Conservation (phyloP, 2,888 invertebrate genomes). For the Euclidia mi region DNA sequence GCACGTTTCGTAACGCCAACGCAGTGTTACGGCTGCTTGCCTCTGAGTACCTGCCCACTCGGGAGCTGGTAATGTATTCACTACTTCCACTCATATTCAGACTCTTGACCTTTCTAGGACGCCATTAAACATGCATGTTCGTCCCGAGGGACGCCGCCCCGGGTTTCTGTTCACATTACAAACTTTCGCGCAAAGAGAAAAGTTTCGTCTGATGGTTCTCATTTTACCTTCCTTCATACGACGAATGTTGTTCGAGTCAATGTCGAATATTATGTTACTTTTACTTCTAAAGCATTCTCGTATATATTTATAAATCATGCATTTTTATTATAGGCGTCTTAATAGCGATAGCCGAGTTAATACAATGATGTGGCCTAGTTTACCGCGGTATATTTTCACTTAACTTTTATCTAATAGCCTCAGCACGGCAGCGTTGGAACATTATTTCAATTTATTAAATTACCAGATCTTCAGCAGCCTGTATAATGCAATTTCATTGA, state of each 20-base stretch:
- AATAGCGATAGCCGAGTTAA: no score
- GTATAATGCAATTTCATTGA: no score
- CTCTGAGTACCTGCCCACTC: slow-evolving; percentile 68
- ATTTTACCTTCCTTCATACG: slow-evolving; percentile 77
- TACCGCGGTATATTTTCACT: no score
- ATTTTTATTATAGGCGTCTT: no score
- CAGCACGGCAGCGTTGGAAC: no score
- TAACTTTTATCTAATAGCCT: no score
- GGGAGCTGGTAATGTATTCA: slow-evolving; percentile 86
- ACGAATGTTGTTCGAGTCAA: slow-evolving; percentile 64
- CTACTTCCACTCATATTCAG: slow-evolving; percentile 78
- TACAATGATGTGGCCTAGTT: no score
- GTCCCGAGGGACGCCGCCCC: slow-evolving; percentile 78
- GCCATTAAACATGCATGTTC: slow-evolving; percentile 87
- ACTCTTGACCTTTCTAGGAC: slow-evolving; percentile 88
- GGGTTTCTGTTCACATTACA: slow-evolving; percentile 82
- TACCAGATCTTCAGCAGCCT: no score
- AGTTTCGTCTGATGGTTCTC: slow-evolving; percentile 79
- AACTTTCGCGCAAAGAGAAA: slow-evolving; percentile 85
- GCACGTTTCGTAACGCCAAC: no score
- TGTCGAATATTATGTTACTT: slow-evolving; percentile 64
- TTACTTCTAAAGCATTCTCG: slow-evolving; percentile 56
- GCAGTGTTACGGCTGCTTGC: slow-evolving; percentile 72
- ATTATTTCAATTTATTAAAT: no score
- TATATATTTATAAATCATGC: no score